phyloP scores from a whole-genome alignment of 2,888 invertebrate genomes.

The Protonemura montana region DNA sequence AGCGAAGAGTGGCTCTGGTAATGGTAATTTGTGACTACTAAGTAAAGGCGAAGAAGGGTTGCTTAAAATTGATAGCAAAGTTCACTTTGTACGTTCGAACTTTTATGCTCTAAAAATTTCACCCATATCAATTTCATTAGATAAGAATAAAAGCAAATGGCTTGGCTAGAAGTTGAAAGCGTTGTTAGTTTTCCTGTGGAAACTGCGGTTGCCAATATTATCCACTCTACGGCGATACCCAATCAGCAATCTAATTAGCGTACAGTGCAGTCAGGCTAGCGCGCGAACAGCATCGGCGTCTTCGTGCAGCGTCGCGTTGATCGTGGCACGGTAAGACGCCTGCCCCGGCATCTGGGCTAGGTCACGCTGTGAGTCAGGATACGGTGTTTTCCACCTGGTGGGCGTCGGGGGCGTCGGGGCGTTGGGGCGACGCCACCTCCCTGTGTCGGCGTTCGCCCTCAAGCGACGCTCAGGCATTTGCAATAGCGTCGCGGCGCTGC shows the following conservation, averaged over 20 bases:
- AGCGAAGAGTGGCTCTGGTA: not conserved
- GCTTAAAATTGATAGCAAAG: not conserved
- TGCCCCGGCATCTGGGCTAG: not conserved
- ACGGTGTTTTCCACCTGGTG: conserved; percentile 45
- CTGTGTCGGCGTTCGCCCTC: not conserved
- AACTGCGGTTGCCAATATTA: not conserved
- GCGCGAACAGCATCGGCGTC: too few species aligned
- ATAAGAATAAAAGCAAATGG: not conserved
- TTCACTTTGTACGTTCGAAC: not conserved
- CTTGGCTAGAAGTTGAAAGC: not conserved
- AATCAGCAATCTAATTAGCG: not conserved
- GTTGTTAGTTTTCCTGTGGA: not conserved
- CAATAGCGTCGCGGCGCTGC: not conserved
- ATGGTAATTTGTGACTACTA: not conserved
- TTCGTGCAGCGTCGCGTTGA: too few species aligned
- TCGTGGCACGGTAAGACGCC: too few species aligned
- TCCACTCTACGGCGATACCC: not conserved
- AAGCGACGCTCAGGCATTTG: not conserved
- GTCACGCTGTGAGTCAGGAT: not conserved
- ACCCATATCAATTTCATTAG: not conserved
- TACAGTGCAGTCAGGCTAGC: too few species aligned
- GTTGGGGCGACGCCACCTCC: not conserved
- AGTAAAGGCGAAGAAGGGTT: not conserved
- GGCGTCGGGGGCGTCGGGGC: conserved; percentile 36
- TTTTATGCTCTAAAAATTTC: not conserved